Conservation (phyloP, 2,113 vertebrate species). For the Thryonomys swinderianus region DNA sequence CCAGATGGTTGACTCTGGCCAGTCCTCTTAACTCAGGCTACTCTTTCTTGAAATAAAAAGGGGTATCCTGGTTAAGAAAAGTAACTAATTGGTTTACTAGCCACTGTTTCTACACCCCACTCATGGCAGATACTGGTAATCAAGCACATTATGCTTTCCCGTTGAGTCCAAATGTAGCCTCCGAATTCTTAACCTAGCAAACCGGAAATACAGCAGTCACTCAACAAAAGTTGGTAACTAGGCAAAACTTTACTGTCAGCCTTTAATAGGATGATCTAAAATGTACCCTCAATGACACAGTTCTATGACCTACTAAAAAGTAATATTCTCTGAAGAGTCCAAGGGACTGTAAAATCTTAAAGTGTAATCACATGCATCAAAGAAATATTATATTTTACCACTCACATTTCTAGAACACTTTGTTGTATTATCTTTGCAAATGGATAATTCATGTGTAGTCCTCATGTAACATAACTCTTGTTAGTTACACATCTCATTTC, state of each 20-base stretch:
- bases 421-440: constrained; percentile 25
- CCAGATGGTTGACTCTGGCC: background rate
- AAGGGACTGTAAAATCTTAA: background rate
- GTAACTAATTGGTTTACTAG: background rate
- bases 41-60: background rate
- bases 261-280: background rate
- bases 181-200: background rate
- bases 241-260: background rate
- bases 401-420: constrained; percentile 24
- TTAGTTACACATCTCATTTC: background rate
- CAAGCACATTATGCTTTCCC: background rate
- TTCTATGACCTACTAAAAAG: background rate
- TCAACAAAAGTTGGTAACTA: background rate
- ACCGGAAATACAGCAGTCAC: background rate
- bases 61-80: background rate
- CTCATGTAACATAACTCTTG: background rate
- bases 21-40: background rate
- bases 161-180: background rate
- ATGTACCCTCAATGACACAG: background rate
- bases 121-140: background rate
- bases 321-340: background rate
- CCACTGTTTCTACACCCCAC: background rate
- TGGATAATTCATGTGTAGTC: background rate
- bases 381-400: constrained; percentile 1
- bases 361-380: background rate